phyloP scores from a whole-genome alignment of 2,888 invertebrate genomes.

The Xestia sexstrigata region DNA sequence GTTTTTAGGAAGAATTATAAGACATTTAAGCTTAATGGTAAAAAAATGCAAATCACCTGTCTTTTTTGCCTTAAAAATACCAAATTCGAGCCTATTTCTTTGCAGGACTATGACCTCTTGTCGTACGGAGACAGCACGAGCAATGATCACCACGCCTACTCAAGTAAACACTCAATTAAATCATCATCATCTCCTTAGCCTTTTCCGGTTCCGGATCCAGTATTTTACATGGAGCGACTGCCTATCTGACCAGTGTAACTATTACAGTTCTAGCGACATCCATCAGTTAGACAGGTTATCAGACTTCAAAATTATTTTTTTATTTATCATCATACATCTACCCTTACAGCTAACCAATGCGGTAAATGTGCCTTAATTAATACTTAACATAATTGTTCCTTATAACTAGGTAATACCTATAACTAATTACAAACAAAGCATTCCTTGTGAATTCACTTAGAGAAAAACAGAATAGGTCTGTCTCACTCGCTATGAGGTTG shows the following conservation, averaged over 20 bases:
- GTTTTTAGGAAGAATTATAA: not conserved
- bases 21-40: not conserved
- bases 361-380: too few species aligned
- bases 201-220: not conserved
- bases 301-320: not conserved
- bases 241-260: not conserved
- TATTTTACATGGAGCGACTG: not conserved
- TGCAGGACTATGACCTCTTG: not conserved
- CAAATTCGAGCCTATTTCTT: not conserved
- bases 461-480: too few species aligned
- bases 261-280: not conserved
- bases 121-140: not conserved
- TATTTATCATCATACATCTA: too few species aligned
- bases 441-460: too few species aligned
- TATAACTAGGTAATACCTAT: too few species aligned
- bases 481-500: too few species aligned
- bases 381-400: too few species aligned
- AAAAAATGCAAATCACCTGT: not conserved
- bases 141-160: not conserved
- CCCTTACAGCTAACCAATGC: too few species aligned
- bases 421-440: too few species aligned
- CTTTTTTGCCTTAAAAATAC: not conserved
- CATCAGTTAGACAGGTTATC: not conserved
- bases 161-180: too few species aligned
- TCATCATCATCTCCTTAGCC: not conserved